These are phyloP conservation scores for Rhagonycha lutea DNA, from an alignment of 2,888 invertebrate species.

Conservation along the genomic window DNA sequence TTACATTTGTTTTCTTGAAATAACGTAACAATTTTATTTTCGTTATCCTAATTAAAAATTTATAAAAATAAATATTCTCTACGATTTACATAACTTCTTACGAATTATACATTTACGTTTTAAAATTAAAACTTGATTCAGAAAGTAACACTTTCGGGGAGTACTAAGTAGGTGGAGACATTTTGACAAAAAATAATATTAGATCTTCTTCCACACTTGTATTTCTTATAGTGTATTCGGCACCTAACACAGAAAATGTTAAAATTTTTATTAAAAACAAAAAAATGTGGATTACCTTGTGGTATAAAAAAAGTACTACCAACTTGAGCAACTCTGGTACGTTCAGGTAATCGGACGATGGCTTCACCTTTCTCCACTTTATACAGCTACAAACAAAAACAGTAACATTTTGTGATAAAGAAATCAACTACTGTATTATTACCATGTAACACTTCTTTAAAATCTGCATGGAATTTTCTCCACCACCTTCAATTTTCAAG, in stretches of 20 bases:
- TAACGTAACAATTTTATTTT: background rate
- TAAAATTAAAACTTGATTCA: background rate
- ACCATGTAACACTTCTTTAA: constrained; percentile 1
- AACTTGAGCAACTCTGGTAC: background rate
- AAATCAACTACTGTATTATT: background rate
- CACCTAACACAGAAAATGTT: background rate
- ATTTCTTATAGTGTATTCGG: constrained; percentile 5
- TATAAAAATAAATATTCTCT: background rate
- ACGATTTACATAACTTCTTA: background rate
- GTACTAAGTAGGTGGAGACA: constrained; percentile 30
- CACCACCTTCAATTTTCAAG: background rate
- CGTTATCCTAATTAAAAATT: background rate
- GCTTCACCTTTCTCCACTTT: background rate
- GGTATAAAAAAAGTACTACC: constrained; percentile 4
- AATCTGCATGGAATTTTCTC: background rate
- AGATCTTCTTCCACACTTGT: background rate
- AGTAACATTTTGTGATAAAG: background rate
- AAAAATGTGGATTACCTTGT: background rate
- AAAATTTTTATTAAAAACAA: background rate
- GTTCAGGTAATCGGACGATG: background rate
- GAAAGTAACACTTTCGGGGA: constrained; percentile 34
- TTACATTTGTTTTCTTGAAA: background rate
- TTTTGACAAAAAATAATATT: background rate
- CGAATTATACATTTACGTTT: background rate
- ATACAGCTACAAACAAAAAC: background rate